Conservation (phyloP, 1,140 invertebrate genomes). For the Hyles vespertilio region DNA sequence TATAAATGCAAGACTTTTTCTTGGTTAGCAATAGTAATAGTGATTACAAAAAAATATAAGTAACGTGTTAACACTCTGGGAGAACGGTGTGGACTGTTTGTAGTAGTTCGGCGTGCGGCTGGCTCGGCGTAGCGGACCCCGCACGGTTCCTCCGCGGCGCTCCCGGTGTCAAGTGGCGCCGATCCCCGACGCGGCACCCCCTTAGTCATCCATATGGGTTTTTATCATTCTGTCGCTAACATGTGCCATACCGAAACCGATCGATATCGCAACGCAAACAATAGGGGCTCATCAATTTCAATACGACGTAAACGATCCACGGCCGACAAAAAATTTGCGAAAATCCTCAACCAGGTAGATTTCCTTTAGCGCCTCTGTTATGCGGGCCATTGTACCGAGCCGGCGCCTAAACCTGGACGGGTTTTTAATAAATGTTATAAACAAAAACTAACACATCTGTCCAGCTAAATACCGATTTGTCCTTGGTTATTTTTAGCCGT, state of each 20-base stretch:
- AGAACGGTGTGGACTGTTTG: no score
- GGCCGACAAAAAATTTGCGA: slow-evolving; percentile 39
- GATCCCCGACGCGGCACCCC: no score
- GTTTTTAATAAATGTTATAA: slow-evolving; percentile 28
- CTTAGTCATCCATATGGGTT: no score
- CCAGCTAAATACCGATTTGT: slow-evolving; percentile 16
- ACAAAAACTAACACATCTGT: slow-evolving; percentile 35
- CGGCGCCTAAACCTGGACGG: slow-evolving; percentile 44
- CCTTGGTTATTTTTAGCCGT: slow-evolving; percentile 9
- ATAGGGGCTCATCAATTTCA: slow-evolving; percentile 50
- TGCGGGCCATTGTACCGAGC: slow-evolving; percentile 46
- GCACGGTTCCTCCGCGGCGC: no score
- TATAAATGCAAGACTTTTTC: no score
- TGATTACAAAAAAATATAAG: no score
- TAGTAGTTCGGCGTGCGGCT: no score
- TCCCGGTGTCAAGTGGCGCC: no score
- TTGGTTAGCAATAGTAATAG: no score
- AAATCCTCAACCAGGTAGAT: slow-evolving; percentile 46
- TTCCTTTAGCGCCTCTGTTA: slow-evolving; percentile 42
- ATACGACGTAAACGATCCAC: slow-evolving; percentile 24
- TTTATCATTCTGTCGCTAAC: no score
- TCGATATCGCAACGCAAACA: slow-evolving; percentile 38
- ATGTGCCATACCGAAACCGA: slow-evolving; percentile 36
- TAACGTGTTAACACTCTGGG: no score
- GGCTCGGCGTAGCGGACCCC: no score